Base-by-base conservation (phyloP, 2,113 vertebrate species). In the Trichechus manatus region DNA sequence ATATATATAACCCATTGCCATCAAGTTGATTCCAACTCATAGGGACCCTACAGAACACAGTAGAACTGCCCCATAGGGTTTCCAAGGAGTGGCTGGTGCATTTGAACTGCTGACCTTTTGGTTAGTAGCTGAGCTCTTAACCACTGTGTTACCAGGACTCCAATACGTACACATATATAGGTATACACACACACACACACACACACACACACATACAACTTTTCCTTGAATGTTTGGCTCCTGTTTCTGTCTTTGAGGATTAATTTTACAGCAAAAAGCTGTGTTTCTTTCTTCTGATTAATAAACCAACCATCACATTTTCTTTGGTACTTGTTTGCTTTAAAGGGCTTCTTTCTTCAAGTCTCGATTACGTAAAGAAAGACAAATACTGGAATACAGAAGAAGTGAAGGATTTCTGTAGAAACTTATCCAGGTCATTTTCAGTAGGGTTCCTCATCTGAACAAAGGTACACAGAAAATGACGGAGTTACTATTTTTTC, bases 391-490 rank as follows among this genome's bases (percentile, higher is more conserved):
- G 23, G 31, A 87, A 96, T 29, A n/a, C 2, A 83, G 42, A 92
- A 84, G 92, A 64, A 42, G 4, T 5, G 6, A 6, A 81, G 25
- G 63, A 68, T 68, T 70, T 8, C 22, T 53, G 36, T 10, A 63
- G 31, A 96, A 94, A 77, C 1, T 22, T 91, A 59, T 36, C 27
- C 66, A 42, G 27, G 23, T 77, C 11, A 10, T 44, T 77, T 6
- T 44, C 39, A 44, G 33, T 2, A 68, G 68, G n/a, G 4, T 59
- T 74, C 33, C 39, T 85, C 17, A 63, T 53, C 10, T n/a, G n/a
- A 96, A 33, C 19, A 61, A 83, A 39, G 15, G 92, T 87, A 74
- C n/a, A 77, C 13, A 94, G 14, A 87, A 95, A 81, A 92, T 59
- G 39, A 85, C 70, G 39, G 27, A 33, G 23, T 68, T 56, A 42